Percentiles rank a stretch among this genome's conserved stretches.
Evolutionary conservation across 2,113 vertebrate species (phyloP).

Genomic region (Poicephalus gulielmi): DNA sequence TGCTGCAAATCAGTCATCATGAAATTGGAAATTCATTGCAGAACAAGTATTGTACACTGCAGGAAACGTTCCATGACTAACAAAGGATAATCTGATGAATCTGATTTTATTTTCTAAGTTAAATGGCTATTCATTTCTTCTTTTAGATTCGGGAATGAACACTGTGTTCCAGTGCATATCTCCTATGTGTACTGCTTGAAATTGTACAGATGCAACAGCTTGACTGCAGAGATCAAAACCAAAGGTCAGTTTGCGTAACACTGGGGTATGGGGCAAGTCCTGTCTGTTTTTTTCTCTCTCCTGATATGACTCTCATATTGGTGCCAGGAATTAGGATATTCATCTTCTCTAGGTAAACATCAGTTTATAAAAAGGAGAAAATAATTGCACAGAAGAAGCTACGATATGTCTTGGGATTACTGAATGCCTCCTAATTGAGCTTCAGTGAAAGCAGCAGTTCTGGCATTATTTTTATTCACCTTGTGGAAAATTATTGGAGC

Average conservation of each 20-base stretch:
- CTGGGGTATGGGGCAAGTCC: slow-evolving; percentile 6
- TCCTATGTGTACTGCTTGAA: not conserved
- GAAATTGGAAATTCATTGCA: not conserved
- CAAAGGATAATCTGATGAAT: not conserved
- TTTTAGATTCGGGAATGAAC: not conserved
- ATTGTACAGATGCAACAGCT: not conserved
- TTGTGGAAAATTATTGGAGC: slow-evolving; percentile 68
- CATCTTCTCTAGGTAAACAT: slow-evolving; percentile 42
- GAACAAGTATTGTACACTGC: not conserved
- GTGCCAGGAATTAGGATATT: slow-evolving; percentile 32
- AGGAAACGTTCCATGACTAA: not conserved
- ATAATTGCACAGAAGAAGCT: slow-evolving; percentile 28
- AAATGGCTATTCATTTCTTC: not conserved
- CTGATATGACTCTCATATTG: not conserved
- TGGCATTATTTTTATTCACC: slow-evolving; percentile 62
- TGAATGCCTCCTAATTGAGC: slow-evolving; percentile 60
- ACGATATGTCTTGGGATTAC: slow-evolving; percentile 33
- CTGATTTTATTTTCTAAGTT: not conserved
- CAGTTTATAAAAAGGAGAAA: not conserved
- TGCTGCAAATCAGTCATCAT: not conserved
- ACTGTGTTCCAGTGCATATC: not conserved
- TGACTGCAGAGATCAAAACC: not conserved
- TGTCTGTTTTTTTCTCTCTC: slow-evolving; percentile 26
- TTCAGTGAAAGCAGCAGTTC: slow-evolving; percentile 9
- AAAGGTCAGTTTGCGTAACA: not conserved